Evolutionary conservation across 2,888 invertebrate genomes (phyloP), one percentile per base, ranked within the genome.

Genomic region (Acleris laterana): DNA sequence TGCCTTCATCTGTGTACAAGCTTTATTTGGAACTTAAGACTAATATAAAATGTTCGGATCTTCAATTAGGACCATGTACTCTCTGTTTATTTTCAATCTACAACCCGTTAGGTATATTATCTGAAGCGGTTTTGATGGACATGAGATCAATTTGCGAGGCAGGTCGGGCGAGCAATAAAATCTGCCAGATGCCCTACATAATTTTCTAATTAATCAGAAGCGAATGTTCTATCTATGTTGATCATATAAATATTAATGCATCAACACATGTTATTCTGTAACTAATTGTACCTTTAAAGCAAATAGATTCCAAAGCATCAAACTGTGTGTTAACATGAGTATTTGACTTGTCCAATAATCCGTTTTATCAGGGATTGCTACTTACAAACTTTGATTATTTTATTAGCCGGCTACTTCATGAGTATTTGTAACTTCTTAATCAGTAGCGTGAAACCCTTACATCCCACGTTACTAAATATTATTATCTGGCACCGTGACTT

Each of bases 121-220:
- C 46, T 48, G 65, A 56, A 51, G 55, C 44, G 32, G 46, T 56
- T 50, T 49, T 68, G 56, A 70, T 69, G 69, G 57, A 68, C 69
- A 63, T 72, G 69, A 69, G 69, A 73, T 77, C 75, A 76, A 77
- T 78, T 78, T 74, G 74, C 74, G 73, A 76, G 62, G 69, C 77
- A 76, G 71, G 68, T 72, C 74, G 44, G 13, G 25, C 52, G 51
- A 52, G 71, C 70, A 77, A 78, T 80, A 74, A 75, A 76, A 75
- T 79, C 75, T 70, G 71, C 76, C 68, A 76, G 73, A 71, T 73
- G 81, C 70, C 74, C 80, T 76, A 83, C 74, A 82, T 82, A 77
- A 75, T 79, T 79, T 78, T 77, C 79, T 79, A 79, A 79, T 82
- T 80, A 80, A 73, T 77, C 73, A 73, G 73, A 74, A 76, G 74